Evolutionary conservation across 2,888 invertebrate genomes (phyloP), one percentile per base, ranked within the genome.

Genomic region (Conops quadrifasciatus): DNA sequence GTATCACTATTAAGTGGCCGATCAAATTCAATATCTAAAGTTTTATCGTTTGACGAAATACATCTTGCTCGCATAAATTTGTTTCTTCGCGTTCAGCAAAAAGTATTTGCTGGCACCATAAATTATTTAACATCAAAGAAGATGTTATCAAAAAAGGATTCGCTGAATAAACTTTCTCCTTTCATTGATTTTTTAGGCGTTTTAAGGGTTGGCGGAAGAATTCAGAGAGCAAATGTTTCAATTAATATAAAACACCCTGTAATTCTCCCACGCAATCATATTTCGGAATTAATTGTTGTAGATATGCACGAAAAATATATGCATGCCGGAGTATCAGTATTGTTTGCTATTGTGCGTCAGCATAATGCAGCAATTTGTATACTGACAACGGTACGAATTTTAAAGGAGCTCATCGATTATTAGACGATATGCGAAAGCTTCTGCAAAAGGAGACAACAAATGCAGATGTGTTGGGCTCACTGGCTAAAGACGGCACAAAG

Each of bases 281-380:
- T 73, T 0, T 64, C 72, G 0, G 15, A 30, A 9, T 63, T 75
- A 1, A 71, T 75, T 5, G 53, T 72, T 7, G 9, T 26, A 1
- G 71, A 73, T 15, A 16, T 63, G 19, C 72, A 75, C 43, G 24
- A 45, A 56, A 56, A 21, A n/a, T 30, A 71, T 30, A 21, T 70
- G 5, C 72, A 73, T 56, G 63, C 67, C 36, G 75, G 73, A 0
- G 73, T 74, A 1, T 72, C 75, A 13, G 66, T 71, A 59, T 59
- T 75, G 2, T 75, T 74, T 45, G 72, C 74, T 0, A 76, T 75
- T n/a, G 49, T 73, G 2, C 73, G 73, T 3, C 71, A 75, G 30
- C 19, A 58, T n/a, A n/a, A 65, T 71, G 7, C 43, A 47, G 19
- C 70, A 67, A 4, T 71, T 73, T 28, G 43, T 58, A 26, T 43